Evolutionary conservation across 2,113 vertebrate species (phyloP).

Genomic region (Falcunculus frontatus): DNA sequence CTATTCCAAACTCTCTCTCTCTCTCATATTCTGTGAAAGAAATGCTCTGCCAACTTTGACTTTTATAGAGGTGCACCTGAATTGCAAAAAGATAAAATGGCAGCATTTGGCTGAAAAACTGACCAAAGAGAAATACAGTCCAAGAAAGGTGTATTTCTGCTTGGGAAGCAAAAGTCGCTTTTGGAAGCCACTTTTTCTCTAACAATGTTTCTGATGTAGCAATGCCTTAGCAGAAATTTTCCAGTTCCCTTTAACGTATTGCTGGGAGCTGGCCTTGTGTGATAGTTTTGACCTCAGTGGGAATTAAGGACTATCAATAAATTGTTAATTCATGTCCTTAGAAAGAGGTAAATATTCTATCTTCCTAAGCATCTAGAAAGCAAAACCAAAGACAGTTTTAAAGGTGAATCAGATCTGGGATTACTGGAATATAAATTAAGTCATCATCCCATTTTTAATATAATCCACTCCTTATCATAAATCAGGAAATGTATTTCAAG

Average conservation of each 20-base stretch:
- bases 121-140: not conserved
- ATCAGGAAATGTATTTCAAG: slow-evolving; percentile 7
- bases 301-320: not conserved
- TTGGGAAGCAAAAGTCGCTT: not conserved
- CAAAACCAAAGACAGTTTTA: not conserved
- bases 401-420: not conserved
- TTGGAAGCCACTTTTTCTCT: not conserved
- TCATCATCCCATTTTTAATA: not conserved
- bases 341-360: not conserved
- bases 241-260: not conserved
- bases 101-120: not conserved
- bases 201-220: not conserved
- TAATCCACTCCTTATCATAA: not conserved
- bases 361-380: not conserved
- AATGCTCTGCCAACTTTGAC: not conserved
- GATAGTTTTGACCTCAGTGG: not conserved
- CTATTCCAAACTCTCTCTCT: not conserved
- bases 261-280: not conserved
- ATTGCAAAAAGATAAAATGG: not conserved
- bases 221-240: not conserved
- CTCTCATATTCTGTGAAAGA: not conserved
- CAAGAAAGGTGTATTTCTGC: not conserved
- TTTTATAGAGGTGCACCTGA: not conserved
- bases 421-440: not conserved
- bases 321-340: not conserved